phyloP scores from a whole-genome alignment of 1,140 invertebrate genomes.

The Cyclina sinensis region DNA sequence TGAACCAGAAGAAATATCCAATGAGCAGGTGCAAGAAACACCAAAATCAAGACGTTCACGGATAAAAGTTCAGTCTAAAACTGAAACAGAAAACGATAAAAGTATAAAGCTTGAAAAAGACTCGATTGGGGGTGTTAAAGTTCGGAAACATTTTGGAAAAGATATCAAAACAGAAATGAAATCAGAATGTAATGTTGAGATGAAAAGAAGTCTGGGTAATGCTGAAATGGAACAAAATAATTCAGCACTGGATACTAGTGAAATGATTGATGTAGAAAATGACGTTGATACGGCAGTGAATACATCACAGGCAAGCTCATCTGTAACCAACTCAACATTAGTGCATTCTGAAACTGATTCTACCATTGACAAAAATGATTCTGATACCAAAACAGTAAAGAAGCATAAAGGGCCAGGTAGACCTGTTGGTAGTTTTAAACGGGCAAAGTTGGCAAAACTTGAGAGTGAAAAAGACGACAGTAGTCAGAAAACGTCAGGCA shows the following conservation, averaged over 20 bases:
- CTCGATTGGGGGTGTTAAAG: background rate
- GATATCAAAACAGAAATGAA: background rate
- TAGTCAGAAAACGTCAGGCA: background rate
- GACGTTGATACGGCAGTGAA: slow-evolving; percentile 37
- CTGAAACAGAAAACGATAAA: background rate
- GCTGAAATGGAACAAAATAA: background rate
- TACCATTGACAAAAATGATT: background rate
- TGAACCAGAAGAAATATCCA: background rate
- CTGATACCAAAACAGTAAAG: background rate
- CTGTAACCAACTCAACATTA: slow-evolving; percentile 27
- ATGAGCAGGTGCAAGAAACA: background rate
- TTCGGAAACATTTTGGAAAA: background rate
- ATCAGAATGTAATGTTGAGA: background rate
- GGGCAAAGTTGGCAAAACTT: slow-evolving; percentile 11
- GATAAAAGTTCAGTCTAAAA: background rate
- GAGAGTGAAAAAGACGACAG: slow-evolving; percentile 21
- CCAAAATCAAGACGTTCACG: slow-evolving; percentile 37
- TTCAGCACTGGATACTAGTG: background rate
- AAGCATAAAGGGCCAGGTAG: background rate
- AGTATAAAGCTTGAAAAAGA: background rate
- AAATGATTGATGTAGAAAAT: background rate
- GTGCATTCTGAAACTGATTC: slow-evolving; percentile 36
- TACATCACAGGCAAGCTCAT: background rate
- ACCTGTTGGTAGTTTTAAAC: background rate
- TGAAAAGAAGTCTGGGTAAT: background rate